Evolutionary conservation across 1,140 invertebrate genomes (phyloP), one percentile per base, ranked within the genome.

Genomic region (Bombus pascuorum): DNA sequence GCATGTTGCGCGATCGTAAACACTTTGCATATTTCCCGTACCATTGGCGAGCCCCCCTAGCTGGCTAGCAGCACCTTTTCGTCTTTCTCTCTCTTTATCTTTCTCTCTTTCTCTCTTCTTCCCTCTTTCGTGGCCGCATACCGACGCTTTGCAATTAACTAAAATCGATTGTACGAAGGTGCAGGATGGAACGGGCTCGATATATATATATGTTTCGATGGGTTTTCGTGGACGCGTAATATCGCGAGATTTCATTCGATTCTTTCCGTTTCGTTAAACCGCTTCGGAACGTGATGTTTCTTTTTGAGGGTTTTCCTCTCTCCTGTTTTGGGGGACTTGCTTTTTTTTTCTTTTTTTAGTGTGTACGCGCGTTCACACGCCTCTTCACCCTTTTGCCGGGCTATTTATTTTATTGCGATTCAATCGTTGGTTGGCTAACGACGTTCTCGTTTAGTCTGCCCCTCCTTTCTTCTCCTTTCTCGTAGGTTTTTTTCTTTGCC

Each of bases 1-100:
- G 92, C 93, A 94, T 92, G 93, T 93, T 94, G 93, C 93, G 65
- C 93, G 93, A 93, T 94, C 93, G 92, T 94, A 94, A 94, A 94
- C 93, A 94, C 93, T 94, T 94, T 91, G 92, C 93, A 92, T 93
- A 91, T 92, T 92, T 93, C 88, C 86, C 92, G 80, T 91, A 91
- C 89, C 91, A 91, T 90, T 76, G 83, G 87, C 85, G 76, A 74
- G 87, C 82, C 89, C 89, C 83, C 79, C 85, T 44, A 72, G 59
- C 83, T 44, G 59, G 59, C 88, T 65, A 71, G 47, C 88, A 86
- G 71, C 91, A 85, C 83, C 90, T 87, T 92, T 90, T 82, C 73
- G 71, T 72, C 73, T 74, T 65, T 78, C 53, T 73, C 70, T 71
- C 87, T 22, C 15, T 18, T 18, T 47, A 18, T 47, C 78, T 71